phyloP scores from a whole-genome alignment of 1,140 invertebrate genomes.

The Antheraea mylitta region DNA sequence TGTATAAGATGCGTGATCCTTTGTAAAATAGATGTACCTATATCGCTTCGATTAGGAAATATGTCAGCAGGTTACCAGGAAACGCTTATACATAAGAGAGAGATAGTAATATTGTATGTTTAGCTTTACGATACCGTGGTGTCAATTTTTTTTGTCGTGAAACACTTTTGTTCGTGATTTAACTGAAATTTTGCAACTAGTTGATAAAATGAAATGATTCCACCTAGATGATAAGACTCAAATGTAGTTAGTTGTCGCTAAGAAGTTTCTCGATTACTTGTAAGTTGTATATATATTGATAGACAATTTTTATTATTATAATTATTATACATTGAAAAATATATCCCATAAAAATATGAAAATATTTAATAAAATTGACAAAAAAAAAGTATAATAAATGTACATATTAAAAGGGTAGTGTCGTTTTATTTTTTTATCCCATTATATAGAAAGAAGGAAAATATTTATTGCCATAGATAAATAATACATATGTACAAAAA shows the following conservation, averaged over 20 bases:
- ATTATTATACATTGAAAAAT: slow-evolving; percentile 47
- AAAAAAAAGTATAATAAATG: slow-evolving; percentile 62
- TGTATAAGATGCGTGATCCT: no score
- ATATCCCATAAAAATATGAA: slow-evolving; percentile 40
- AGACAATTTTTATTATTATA: slow-evolving; percentile 58
- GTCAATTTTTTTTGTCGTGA: not conserved
- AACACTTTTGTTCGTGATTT: no score
- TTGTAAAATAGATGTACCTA: no score
- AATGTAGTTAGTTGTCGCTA: slow-evolving; percentile 61
- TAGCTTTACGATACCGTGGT: no score
- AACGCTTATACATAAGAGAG: no score
- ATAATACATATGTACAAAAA: no score
- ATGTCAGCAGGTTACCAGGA: no score
- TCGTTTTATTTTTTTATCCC: slow-evolving; percentile 37
- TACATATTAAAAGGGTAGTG: slow-evolving; percentile 43
- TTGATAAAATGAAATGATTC: slow-evolving; percentile 48
- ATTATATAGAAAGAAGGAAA: no score
- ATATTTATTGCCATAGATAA: no score
- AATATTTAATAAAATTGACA: slow-evolving; percentile 42
- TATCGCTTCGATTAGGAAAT: no score
- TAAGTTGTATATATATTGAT: slow-evolving; percentile 72
- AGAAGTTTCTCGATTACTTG: slow-evolving; percentile 51
- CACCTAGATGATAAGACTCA: slow-evolving; percentile 69
- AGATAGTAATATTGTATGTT: no score
- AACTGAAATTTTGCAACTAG: slow-evolving; percentile 16